Conservation (phyloP, 2,113 vertebrate genomes). For the Amblyopsis rosae region DNA sequence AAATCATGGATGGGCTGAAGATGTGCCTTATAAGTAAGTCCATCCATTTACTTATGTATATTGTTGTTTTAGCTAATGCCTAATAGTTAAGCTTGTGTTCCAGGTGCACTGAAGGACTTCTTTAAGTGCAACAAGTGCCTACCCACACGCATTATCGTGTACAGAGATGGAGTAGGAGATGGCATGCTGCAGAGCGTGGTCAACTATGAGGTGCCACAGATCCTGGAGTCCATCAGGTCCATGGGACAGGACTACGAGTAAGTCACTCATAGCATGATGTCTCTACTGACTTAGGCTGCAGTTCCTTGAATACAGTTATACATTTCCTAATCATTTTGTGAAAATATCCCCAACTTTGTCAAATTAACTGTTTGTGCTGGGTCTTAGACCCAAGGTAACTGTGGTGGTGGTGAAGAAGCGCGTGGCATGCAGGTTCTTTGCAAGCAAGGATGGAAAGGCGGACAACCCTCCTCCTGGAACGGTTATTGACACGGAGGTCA, state of each 20-base stretch:
- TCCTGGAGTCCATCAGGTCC: slow-evolving; percentile 85
- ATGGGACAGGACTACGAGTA: slow-evolving; percentile 84
- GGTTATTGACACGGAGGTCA: slow-evolving; percentile 86
- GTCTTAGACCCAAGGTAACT: slow-evolving; percentile 83
- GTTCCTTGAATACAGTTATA: not conserved
- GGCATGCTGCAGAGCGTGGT: slow-evolving; percentile 89
- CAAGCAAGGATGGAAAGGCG: slow-evolving; percentile 68
- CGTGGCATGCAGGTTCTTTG: slow-evolving; percentile 85
- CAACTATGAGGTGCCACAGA: slow-evolving; percentile 88
- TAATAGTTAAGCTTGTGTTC: not conserved
- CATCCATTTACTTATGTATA: not conserved
- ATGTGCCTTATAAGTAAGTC: slow-evolving; percentile 81
- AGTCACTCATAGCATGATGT: slow-evolving; percentile 38
- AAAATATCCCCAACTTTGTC: not conserved
- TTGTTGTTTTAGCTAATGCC: no score
- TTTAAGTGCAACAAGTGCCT: slow-evolving; percentile 80
- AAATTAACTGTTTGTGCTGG: not conserved
- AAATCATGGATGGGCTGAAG: slow-evolving; percentile 92
- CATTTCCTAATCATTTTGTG: not conserved
- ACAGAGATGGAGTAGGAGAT: slow-evolving; percentile 93
- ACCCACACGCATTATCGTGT: slow-evolving; percentile 89
- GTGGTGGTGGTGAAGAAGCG: slow-evolving; percentile 96
- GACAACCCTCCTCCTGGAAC: slow-evolving; percentile 92
- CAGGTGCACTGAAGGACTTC: slow-evolving; percentile 86
- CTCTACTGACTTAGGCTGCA: not conserved